Percentiles rank a stretch among this genome's conserved stretches.
Conservation (phyloP, 2,888 invertebrate species). For the Charanyca ferruginea region DNA sequence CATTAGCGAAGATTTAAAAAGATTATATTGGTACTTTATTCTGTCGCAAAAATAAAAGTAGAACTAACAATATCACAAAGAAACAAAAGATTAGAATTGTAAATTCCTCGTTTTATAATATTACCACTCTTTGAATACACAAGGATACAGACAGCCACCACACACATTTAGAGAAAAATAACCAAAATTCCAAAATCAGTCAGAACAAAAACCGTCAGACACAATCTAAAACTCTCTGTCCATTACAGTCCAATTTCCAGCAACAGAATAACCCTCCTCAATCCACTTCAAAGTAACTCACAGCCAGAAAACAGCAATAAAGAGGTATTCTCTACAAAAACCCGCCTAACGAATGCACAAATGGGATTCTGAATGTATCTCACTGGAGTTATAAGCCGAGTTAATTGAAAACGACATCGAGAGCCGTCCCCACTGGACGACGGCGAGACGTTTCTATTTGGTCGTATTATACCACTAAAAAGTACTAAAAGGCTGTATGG, state of each 20-base stretch:
- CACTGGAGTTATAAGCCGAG: slow-evolving; percentile 64
- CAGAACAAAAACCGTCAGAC: neutral
- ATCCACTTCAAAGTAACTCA: slow-evolving; percentile 27
- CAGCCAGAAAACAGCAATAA: slow-evolving; percentile 42
- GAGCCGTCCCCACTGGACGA: slow-evolving; percentile 31
- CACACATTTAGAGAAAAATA: no score
- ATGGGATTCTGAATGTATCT: slow-evolving; percentile 64
- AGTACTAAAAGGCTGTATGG: slow-evolving; percentile 41
- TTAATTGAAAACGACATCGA: slow-evolving; percentile 71
- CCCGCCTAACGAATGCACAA: slow-evolving; percentile 67
- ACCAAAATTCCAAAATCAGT: neutral
- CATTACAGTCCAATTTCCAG: slow-evolving; percentile 10
- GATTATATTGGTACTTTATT: no score
- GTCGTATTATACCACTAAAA: slow-evolving; percentile 51
- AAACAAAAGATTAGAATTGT: no score
- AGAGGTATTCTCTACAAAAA: slow-evolving; percentile 41
- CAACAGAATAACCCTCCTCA: slow-evolving; percentile 10
- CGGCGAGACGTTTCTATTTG: slow-evolving; percentile 42
- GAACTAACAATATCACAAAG: no score
- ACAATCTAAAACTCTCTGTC: neutral
- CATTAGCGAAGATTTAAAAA: slow-evolving; percentile 1
- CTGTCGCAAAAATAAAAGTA: no score
- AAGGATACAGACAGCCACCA: no score
- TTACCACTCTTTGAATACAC: no score
- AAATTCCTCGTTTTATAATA: no score